Base-by-base conservation (phyloP, 2,113 vertebrate species). In the Formicarius rufipectus region DNA sequence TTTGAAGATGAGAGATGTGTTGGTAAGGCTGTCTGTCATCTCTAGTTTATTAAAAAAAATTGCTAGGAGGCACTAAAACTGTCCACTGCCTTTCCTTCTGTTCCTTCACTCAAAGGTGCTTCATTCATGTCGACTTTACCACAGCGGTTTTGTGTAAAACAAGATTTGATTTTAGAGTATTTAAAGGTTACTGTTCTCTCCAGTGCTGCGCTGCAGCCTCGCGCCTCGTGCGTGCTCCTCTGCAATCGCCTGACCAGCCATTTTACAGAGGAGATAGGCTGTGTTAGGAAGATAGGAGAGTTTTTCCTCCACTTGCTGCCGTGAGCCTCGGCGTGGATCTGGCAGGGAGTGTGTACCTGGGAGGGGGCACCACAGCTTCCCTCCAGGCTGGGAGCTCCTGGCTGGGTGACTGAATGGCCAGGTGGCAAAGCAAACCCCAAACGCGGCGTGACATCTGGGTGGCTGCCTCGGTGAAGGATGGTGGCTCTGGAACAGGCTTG, bases 1-100 rank as follows among this genome's bases (percentile, higher is more conserved):
- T 97, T 92, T 97, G 92, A 95, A 96, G 92, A 97, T 95, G 97
- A 98, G 97, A 95, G 93, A 97, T 96, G 62, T 96, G 79, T 96
- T 91, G 93, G 85, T 94, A 91, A 96, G 85, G 45, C 89, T 97
- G 95, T 96, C 94, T 97, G 93, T 97, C 91, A 96, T 91, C 84
- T 95, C 88, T 74, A 92, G 84, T 97, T 97, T 97, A 97, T 97
- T 97, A 92, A 95, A 94, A 95, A 97, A 83, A 64, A 97, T 84
- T 93, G 95, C 81, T 96, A 78, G 86, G 67, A 97, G 96, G 89
- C 92, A 96, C 84, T 95, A 76, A 96, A 97, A 88, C 96, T 97
- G 96, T 95, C 97, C 90, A 94, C 95, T 97, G 88, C 93, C 93
- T 96, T 96, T 95, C 95, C 76, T 90, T 97, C 93, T 96, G 42